Base-by-base conservation (phyloP, 2,888 invertebrate genomes). In the Aelia acuminata region DNA sequence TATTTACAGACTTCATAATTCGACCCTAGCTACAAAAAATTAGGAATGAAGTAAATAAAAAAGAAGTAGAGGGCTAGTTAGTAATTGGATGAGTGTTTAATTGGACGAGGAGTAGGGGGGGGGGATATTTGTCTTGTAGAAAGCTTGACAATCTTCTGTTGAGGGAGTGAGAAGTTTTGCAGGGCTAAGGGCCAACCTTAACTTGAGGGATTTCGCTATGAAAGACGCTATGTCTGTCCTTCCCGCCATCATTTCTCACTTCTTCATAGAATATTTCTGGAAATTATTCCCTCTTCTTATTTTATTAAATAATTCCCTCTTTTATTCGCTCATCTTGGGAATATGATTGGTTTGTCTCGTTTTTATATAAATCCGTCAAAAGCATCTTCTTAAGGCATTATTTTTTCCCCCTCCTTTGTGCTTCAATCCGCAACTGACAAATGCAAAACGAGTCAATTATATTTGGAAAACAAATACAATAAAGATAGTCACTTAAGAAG, bases 1-100 rank as follows among this genome's bases (percentile, higher is more conserved):
- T 57, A 57, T n/a, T 57, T 7, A 3, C 11, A 11, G 57, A 26
- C 57, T 57, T 57, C 57, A 57, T 15, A 57, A 57, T 57, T 57
- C 57, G 0, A 13, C n/a, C n/a, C 26, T 31, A 26, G 26, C 8
- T 31, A 3, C 3, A 4, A 57, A 4, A 31, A 57, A 57, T 13
- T 57, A 13, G n/a, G 11, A 11, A n/a, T n/a, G n/a, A 7, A 43
- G 43, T 43, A 26, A 4, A 15, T 4, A 57, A 26, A 26, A 57
- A 57, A 57, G 10, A 57, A 53, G n/a, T 2, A n/a, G n/a, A 31
- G 18, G 57, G 15, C 57, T 57, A 57, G 57, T 57, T 57, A 57
- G 57, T 57, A 57, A 57, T 26, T 57, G 57, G 57, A 13, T 53
- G 57, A 57, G 57, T 57, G 57, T 57, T 43, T 75, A 75, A 43